Conservation (phyloP, 1,140 invertebrate species). For the Vanessa tameamea region DNA sequence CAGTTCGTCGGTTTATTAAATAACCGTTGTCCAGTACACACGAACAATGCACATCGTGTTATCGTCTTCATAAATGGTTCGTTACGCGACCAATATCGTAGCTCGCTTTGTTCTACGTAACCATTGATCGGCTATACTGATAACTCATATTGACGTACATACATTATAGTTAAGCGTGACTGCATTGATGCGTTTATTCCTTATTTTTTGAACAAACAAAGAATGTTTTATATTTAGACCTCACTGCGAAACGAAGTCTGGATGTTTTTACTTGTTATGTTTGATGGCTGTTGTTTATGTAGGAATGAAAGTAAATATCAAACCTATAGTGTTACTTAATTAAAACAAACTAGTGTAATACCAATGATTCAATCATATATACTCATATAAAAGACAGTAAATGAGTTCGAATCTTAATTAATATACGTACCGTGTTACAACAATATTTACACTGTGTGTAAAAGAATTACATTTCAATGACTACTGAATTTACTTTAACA, state of each 20-base stretch:
- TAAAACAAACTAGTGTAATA: no score
- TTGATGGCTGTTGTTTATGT: not conserved
- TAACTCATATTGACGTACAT: slow-evolving; percentile 12
- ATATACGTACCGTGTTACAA: no score
- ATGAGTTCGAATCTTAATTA: no score
- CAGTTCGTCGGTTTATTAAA: not conserved
- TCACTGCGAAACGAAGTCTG: not conserved
- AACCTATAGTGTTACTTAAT: no score
- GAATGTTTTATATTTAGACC: slow-evolving; percentile 7
- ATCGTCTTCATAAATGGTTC: slow-evolving; percentile 5
- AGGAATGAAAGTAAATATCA: no score
- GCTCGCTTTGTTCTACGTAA: slow-evolving; percentile 22
- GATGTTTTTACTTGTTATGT: not conserved
- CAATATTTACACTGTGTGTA: no score
- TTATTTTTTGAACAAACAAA: not conserved
- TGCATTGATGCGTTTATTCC: slow-evolving; percentile 8
- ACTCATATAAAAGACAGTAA: no score
- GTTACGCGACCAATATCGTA: slow-evolving; percentile 4
- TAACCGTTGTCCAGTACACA: slow-evolving; percentile 1
- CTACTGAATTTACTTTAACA: no score
- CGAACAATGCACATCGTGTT: slow-evolving; percentile 9
- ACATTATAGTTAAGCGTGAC: slow-evolving; percentile 13
- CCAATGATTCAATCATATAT: no score
- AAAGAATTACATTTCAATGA: no score
- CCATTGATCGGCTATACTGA: slow-evolving; percentile 11